Evolutionary conservation across 2,888 invertebrate genomes (phyloP), one percentile per base, ranked within the genome.

Genomic region (Ophioninae sp.): DNA sequence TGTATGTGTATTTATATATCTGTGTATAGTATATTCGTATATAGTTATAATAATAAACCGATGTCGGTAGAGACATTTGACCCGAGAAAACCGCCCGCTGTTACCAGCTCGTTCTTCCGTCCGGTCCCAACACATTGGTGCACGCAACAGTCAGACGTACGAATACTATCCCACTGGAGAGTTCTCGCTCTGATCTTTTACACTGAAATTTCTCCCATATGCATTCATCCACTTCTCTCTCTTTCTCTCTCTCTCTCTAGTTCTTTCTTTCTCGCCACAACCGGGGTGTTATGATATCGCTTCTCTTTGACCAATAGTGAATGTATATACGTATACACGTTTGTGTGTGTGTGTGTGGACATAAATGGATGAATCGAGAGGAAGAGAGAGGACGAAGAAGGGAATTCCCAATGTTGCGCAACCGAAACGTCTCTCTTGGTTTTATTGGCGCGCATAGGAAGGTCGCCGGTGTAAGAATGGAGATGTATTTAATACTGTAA

Each of bases 11-110:
- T 10, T 9, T 10, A 3, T 10, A 13, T 9, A 13, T 44, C 10
- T 44, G 44, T 44, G 44, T 44, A 3, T 51, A 51, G 17, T 13
- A 17, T 2, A 6, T 17, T 51, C 6, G 17, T 73, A 73, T 80
- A 80, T 80, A 69, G 68, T 81, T 81, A 76, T 76, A 76, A 90
- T 86, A 86, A 89, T 87, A 89, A 90, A 90, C 89, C 90, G 90
- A 91, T 90, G 91, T 91, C 86, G 86, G 79, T 79, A 88, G 87
- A 91, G 90, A 91, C 89, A 90, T 91, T 91, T 91, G 91, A 91
- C 90, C 91, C 88, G 88, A 88, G 87, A 87, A 91, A 79, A 90
- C 91, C 91, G 90, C 91, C 91, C 91, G 91, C 91, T 91, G 91
- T 91, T 91, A 88, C 74, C 64, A 56, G 89, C 86, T 87, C 87